phyloP scores from a whole-genome alignment of 2,113 vertebrate species.

The Hassar affinis region DNA sequence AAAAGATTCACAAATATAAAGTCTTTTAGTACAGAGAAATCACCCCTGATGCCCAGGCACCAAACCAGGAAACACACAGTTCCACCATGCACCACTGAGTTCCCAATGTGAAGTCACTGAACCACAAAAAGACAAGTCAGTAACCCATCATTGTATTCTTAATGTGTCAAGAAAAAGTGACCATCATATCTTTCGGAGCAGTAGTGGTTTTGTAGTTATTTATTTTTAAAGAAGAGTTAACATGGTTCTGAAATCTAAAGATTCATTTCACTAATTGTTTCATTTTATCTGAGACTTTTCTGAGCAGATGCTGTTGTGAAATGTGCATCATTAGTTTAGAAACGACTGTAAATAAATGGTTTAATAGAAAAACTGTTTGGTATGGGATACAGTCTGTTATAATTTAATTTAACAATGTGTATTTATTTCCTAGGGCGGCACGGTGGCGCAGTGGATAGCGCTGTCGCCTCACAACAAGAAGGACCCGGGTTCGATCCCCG shows the following conservation, averaged over 20 bases:
- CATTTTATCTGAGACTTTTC: not conserved
- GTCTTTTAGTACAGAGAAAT: not conserved
- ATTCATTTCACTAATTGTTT: not conserved
- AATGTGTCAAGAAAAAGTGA: not conserved
- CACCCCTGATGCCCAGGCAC: not conserved
- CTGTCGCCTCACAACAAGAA: too few relatives aligned
- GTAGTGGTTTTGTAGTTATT: not conserved
- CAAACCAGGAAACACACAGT: not conserved
- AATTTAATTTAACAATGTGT: not conserved
- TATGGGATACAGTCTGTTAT: not conserved
- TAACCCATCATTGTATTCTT: not conserved
- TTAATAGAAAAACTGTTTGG: not conserved
- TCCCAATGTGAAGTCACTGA: conserved; percentile 2
- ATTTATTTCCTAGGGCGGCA: too few relatives aligned
- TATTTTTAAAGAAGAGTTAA: not conserved
- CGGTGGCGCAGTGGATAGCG: too few relatives aligned
- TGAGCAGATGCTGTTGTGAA: not conserved
- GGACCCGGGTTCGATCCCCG: too few relatives aligned
- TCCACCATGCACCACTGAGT: not conserved
- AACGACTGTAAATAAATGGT: not conserved
- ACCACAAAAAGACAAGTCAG: not conserved
- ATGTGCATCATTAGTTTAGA: not conserved
- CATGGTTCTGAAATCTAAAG: not conserved
- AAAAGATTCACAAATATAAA: conserved; percentile 4
- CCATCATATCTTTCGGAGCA: not conserved